Evolutionary conservation across 2,888 invertebrate genomes (phyloP).

Genomic region (Rhamphomyia laevipes): DNA sequence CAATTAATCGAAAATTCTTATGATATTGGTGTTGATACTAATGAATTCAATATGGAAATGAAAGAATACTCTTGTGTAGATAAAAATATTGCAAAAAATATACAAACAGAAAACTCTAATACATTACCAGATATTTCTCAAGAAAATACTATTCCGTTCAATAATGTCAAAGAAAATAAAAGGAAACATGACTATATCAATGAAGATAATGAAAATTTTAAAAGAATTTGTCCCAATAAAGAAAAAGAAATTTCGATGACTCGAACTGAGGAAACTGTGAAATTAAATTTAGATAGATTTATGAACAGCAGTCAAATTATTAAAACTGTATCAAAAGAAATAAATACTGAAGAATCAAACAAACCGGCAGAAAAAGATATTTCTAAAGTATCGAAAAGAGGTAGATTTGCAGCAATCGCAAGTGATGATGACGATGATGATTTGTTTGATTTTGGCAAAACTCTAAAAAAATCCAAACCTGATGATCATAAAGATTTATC

Average conservation of each 20-base stretch:
- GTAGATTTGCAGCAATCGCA: constrained; percentile 22
- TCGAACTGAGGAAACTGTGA: background rate
- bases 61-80: background rate
- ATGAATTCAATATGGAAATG: no score
- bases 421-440: constrained; percentile 25
- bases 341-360: constrained; percentile 2
- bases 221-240: background rate
- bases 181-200: background rate
- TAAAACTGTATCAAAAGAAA: constrained; percentile 9
- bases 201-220: background rate
- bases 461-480: constrained; percentile 1
- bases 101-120: background rate
- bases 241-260: background rate
- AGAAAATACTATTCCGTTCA: background rate
- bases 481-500: background rate
- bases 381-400: constrained; percentile 19
- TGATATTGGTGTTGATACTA: background rate
- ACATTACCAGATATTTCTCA: background rate
- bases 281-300: background rate
- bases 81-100: no score
- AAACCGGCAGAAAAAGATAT: background rate
- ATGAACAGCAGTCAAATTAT: constrained; percentile 6
- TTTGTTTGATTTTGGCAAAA: constrained; percentile 25
- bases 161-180: background rate
- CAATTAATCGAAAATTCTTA: background rate